A percentile compares a stretch with the other conserved stretches of the same genome.
Conservation (phyloP, 1,140 invertebrate genomes). For the Tigriopus japonicus region DNA sequence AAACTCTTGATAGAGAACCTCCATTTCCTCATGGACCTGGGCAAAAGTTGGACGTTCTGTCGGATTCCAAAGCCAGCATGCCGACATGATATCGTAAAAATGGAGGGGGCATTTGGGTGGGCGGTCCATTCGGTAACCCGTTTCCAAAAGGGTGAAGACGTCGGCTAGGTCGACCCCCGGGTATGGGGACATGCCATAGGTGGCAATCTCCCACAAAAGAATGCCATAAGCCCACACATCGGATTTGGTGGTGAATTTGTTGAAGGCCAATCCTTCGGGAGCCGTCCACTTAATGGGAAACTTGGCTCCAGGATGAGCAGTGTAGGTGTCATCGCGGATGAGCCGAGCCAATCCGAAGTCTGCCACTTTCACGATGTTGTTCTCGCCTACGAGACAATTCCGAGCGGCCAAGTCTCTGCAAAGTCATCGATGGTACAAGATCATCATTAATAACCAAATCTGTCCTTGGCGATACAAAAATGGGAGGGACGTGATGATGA, state of each 20-base stretch:
- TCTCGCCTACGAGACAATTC: slow-evolving; percentile 82
- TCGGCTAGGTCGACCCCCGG: slow-evolving; percentile 52
- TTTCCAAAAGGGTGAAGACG: slow-evolving; percentile 36
- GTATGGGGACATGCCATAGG: slow-evolving; percentile 85
- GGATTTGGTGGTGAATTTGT: slow-evolving; percentile 71
- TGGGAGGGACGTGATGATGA: no score
- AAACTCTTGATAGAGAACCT: slow-evolving; percentile 48
- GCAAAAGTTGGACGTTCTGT: slow-evolving; percentile 94
- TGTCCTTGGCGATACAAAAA: no score
- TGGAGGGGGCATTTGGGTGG: slow-evolving; percentile 32
- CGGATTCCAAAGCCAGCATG: slow-evolving; percentile 76
- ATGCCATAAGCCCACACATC: slow-evolving; percentile 95
- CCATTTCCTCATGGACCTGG: slow-evolving; percentile 90
- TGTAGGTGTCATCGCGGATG: slow-evolving; percentile 67
- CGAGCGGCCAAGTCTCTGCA: slow-evolving; percentile 84
- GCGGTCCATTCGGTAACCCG: not conserved
- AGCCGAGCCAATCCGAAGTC: slow-evolving; percentile 36
- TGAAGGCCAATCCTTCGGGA: slow-evolving; percentile 85
- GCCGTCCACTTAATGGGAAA: slow-evolving; percentile 96
- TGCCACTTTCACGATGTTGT: slow-evolving; percentile 76
- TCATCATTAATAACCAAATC: no score
- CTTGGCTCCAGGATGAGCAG: slow-evolving; percentile 48
- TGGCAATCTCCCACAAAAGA: slow-evolving; percentile 95
- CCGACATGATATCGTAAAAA: slow-evolving; percentile 75
- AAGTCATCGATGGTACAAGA: slow-evolving; percentile 26